These are phyloP conservation scores for Apolygus lucorum DNA, from an alignment of 1,140 invertebrate genomes.

Conservation along the genomic window DNA sequence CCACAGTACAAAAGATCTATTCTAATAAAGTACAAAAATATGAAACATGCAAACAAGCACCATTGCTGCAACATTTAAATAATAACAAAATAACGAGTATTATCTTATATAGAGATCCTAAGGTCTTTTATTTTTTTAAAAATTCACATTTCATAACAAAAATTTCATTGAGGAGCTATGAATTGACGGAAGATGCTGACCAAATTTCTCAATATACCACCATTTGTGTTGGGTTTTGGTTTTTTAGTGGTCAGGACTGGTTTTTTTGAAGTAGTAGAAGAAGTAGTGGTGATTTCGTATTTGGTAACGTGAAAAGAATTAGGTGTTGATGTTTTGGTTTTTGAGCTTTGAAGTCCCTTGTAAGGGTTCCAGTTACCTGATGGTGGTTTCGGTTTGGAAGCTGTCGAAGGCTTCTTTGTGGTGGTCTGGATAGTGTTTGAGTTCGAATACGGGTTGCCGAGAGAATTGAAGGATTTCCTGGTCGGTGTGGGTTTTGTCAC, in stretches of 20 bases:
- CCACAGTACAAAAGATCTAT: conserved; percentile 3
- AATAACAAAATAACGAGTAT: too few species aligned
- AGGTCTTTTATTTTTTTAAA: too few species aligned
- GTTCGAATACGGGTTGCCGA: too few species aligned
- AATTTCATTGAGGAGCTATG: too few species aligned
- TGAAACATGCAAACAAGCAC: not conserved
- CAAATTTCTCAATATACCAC: not conserved
- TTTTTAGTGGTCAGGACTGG: not conserved
- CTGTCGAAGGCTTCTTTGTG: not conserved
- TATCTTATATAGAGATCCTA: too few species aligned
- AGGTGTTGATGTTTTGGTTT: not conserved
- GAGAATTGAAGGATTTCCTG: too few species aligned
- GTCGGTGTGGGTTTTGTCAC: too few species aligned
- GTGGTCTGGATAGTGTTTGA: too few species aligned
- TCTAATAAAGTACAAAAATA: not conserved
- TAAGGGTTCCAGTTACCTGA: not conserved
- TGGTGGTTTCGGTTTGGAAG: not conserved
- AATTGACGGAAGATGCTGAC: not conserved
- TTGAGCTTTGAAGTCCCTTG: not conserved
- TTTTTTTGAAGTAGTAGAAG: not conserved
- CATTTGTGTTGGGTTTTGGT: not conserved
- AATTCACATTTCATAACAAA: too few species aligned
- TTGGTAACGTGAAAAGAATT: too few species aligned
- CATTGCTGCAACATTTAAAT: too few species aligned
- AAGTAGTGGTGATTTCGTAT: not conserved